Evolutionary conservation across 2,888 invertebrate genomes (phyloP).

Genomic region (Cantharis rustica): DNA sequence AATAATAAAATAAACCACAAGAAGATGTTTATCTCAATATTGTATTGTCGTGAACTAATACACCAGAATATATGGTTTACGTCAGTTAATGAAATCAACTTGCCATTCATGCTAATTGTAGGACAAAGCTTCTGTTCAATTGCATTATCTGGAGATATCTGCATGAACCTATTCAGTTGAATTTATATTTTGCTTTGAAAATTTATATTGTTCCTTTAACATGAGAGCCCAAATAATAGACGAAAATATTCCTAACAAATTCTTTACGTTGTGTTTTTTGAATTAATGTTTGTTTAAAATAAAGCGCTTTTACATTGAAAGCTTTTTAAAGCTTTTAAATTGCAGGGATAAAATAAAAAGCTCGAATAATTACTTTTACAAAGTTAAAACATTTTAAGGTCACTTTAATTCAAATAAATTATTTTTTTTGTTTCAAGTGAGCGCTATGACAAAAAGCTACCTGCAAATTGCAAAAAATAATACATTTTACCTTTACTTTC

Average conservation of each 20-base stretch:
- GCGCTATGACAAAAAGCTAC: background rate
- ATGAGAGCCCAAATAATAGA: conserved; percentile 13
- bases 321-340: background rate
- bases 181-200: conserved; percentile 1
- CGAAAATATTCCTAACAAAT: background rate
- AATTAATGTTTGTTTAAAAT: background rate
- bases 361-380: background rate
- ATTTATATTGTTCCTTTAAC: background rate
- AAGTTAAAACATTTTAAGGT: background rate
- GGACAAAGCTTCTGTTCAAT: conserved; percentile 19
- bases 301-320: background rate
- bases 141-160: conserved; percentile 18
- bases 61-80: background rate
- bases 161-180: conserved; percentile 10
- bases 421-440: background rate
- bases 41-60: background rate
- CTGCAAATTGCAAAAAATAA: too few species aligned
- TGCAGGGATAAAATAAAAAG: background rate
- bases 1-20: background rate
- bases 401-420: background rate
- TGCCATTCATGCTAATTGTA: conserved; percentile 14
- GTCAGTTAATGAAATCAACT: conserved; percentile 10
- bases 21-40: background rate
- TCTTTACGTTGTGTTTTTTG: background rate
- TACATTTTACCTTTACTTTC: background rate